These are phyloP conservation scores for Diloba caeruleocephala DNA, from an alignment of 2,888 invertebrate genomes.

Conservation along the genomic window DNA sequence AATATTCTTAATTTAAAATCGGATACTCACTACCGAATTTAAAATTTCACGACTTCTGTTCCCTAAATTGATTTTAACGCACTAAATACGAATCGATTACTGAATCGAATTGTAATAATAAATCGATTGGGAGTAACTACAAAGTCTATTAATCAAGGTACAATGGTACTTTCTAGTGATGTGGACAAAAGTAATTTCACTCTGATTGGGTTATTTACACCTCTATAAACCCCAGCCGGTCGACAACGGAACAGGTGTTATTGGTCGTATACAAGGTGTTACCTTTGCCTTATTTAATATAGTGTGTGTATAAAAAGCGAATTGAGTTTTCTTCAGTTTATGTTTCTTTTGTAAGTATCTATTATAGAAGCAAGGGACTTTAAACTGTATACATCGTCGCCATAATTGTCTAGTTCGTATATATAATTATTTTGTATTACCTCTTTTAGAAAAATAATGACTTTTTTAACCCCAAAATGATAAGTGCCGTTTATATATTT, in stretches of 20 bases:
- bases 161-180: constrained; percentile 69
- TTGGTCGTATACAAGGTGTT: constrained; percentile 67
- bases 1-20: constrained; percentile 28
- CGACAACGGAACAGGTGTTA: constrained; percentile 80
- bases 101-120: constrained; percentile 71
- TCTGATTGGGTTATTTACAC: constrained; percentile 81
- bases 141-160: constrained; percentile 50
- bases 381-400: no score
- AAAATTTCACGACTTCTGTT: constrained; percentile 61
- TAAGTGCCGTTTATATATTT: no score
- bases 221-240: constrained; percentile 60
- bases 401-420: no score
- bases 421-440: no score
- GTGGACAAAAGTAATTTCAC: constrained; percentile 84
- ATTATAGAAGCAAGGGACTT: no score
- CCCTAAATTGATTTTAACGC: constrained; percentile 53
- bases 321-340: no score
- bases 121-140: constrained; percentile 77
- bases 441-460: no score
- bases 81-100: constrained; percentile 60
- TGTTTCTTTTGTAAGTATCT: no score
- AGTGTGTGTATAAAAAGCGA: neutral
- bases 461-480: no score
- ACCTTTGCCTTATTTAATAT: neutral
- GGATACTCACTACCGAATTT: constrained; percentile 45